Base-by-base conservation (phyloP, 2,113 vertebrate genomes). In the Eidolon helvum region DNA sequence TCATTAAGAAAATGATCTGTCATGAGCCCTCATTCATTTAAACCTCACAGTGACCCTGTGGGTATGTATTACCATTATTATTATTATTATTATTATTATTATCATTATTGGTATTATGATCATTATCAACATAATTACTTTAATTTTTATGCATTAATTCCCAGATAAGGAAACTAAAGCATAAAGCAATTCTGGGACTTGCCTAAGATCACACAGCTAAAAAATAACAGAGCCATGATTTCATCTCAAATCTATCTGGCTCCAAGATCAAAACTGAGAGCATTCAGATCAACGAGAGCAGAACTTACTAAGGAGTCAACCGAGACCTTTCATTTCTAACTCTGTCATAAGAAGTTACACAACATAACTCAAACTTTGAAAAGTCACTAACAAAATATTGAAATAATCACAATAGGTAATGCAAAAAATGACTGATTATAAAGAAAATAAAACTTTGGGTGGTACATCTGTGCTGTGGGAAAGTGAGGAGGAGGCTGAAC, bases 1-100 rank as follows among this genome's bases (percentile, higher is more conserved):
- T 82, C 87, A 96, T 90, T 95, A 96, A 94, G 50, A 82, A 94
- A 96, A 96, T 84, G 74, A 87, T 83, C 68, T 74, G 80, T 85
- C 63, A 28, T 8, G 50, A 83, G 22, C 40, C 30, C 38, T 80
- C 33, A 40, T 92, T 95, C 57, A 84, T 69, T 91, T 93, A 87
- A 80, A 87, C 2, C 78, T 94, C 68, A 74, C 18, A 55, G 55
- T 26, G 86, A 66, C 78, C 72, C 40, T 43, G 33, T 40, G 61
- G 45, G 53, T 35, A 40, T 79, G 6, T 80, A 80, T 80, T 80
- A 75, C 40, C 50, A 84, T 66, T 68, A 83, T 77, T 72, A 78
- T 15, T 35, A 75, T n/a, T n/a, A n/a, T n/a, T n/a, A n/a, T n/a
- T n/a, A n/a, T n/a, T n/a, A n/a, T 65, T 45, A 80, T 26, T 61